Evolutionary conservation across 2,797 vertebrate genomes (phyloP).

Genomic region (Scolopax bukidnonensis): DNA sequence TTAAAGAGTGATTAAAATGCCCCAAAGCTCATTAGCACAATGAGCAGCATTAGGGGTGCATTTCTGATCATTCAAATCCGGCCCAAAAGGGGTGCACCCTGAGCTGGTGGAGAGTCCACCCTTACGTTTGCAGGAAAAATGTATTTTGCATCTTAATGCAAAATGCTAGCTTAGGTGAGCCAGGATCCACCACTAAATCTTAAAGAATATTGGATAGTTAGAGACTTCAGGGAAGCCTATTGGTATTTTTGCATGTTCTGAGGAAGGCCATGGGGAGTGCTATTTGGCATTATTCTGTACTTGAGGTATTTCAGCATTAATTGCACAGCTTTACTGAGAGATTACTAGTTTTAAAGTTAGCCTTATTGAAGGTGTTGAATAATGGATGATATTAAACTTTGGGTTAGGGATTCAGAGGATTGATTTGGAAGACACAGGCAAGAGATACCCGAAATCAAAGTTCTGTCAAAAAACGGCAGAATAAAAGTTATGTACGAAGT

Average conservation of each 20-base stretch:
- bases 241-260: not conserved
- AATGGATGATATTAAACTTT: slow-evolving; percentile 43
- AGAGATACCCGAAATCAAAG: not conserved
- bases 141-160: not conserved
- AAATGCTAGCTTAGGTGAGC: not conserved
- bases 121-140: not conserved
- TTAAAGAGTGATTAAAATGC: not conserved
- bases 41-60: not conserved
- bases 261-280: not conserved
- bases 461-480: not conserved
- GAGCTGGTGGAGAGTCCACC: not conserved
- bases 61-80: not conserved
- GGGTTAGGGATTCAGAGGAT: not conserved
- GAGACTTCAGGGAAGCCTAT: not conserved
- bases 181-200: not conserved
- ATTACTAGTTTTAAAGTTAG: slow-evolving; percentile 17
- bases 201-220: not conserved
- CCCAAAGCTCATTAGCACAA: not conserved
- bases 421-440: not conserved
- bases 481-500: not conserved
- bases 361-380: slow-evolving; percentile 19
- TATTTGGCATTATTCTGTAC: not conserved
- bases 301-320: slow-evolving; percentile 18
- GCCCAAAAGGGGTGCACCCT: not conserved
- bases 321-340: slow-evolving; percentile 17